Conservation (phyloP, 2,888 invertebrate genomes). For the Argyra leucocephala region DNA sequence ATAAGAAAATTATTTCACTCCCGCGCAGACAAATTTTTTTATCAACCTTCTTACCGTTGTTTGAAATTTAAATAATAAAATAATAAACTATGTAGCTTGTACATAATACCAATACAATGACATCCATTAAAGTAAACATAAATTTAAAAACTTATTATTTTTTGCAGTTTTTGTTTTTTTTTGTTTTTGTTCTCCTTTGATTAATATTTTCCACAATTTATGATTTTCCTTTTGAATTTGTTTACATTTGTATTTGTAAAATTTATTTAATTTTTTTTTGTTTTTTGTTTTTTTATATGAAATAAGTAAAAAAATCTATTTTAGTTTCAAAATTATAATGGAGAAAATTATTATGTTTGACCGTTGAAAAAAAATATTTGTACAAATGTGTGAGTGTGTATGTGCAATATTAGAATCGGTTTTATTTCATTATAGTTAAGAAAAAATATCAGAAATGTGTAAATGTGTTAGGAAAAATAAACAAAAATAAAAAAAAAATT, state of each 20-base stretch:
- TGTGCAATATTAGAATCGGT: too few relatives aligned
- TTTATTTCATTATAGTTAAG: too few relatives aligned
- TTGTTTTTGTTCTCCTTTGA: too few relatives aligned
- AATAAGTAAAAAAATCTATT: neutral
- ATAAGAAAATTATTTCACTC: neutral
- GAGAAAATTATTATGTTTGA: neutral
- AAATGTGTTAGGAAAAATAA: neutral
- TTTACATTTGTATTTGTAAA: too few relatives aligned
- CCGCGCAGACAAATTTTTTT: slow-evolving; percentile 1
- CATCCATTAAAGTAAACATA: neutral
- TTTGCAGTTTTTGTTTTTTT: too few relatives aligned
- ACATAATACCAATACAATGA: neutral
- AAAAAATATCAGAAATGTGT: neutral
- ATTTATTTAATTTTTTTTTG: too few relatives aligned
- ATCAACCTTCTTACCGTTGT: neutral
- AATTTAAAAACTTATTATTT: too few relatives aligned
- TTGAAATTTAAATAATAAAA: neutral
- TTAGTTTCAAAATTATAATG: neutral
- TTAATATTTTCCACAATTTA: too few relatives aligned
- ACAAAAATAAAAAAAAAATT: too few relatives aligned
- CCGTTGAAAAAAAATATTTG: neutral
- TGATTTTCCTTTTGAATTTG: too few relatives aligned
- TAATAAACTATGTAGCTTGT: neutral
- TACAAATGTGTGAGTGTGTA: too few relatives aligned
- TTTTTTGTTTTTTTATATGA: too few relatives aligned